Conservation (phyloP, 1,140 invertebrate species). For the Pararge aegeria region DNA sequence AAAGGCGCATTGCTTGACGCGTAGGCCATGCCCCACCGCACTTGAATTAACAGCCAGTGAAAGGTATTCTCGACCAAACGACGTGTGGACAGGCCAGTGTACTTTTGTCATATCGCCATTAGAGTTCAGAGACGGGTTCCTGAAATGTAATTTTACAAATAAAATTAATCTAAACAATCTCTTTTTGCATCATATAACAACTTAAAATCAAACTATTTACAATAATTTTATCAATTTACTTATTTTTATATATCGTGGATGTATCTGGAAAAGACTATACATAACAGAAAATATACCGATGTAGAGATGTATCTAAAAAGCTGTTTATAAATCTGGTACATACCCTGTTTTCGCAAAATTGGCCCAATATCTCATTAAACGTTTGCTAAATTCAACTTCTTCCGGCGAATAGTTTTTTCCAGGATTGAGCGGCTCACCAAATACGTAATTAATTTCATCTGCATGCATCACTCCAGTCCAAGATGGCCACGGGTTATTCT, state of each 20-base stretch:
- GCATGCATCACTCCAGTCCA: slow-evolving; percentile 98
- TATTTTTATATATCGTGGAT: no score
- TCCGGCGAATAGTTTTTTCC: slow-evolving; percentile 88
- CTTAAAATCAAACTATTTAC: no score
- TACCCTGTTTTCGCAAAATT: slow-evolving; percentile 97
- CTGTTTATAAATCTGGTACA: slow-evolving; percentile 42
- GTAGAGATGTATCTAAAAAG: no score
- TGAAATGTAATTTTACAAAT: slow-evolving; percentile 41
- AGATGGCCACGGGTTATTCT: slow-evolving; percentile 93
- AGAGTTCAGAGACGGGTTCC: slow-evolving; percentile 84
- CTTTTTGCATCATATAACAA: no score
- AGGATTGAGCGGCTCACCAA: slow-evolving; percentile 94
- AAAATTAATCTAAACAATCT: background rate
- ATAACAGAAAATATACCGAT: no score
- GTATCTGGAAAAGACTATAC: no score
- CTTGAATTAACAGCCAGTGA: slow-evolving; percentile 90
- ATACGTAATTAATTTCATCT: slow-evolving; percentile 97
- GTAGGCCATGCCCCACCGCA: slow-evolving; percentile 90
- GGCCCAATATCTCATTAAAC: slow-evolving; percentile 97
- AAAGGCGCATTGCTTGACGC: slow-evolving; percentile 96
- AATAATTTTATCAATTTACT: no score
- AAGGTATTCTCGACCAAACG: slow-evolving; percentile 90
- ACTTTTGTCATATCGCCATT: slow-evolving; percentile 83
- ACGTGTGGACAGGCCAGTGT: slow-evolving; percentile 93
- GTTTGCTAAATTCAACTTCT: slow-evolving; percentile 89